Conservation (phyloP, 1,140 invertebrate species). For the Callitettix versicolor region DNA sequence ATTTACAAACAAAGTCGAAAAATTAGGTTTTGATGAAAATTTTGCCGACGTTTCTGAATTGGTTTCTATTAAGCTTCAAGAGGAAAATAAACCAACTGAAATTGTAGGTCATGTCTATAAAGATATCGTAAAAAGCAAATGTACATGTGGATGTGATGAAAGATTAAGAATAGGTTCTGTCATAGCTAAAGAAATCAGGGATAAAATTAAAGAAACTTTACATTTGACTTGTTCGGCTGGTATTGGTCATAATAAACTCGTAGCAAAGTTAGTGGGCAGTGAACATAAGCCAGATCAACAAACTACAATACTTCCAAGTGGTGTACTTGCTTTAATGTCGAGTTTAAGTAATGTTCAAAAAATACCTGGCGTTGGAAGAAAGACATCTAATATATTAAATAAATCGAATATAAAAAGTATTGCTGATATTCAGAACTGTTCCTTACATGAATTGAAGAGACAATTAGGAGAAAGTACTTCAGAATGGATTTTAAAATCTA, state of each 20-base stretch:
- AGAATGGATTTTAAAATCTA: conserved; percentile 51
- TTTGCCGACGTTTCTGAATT: conserved; percentile 62
- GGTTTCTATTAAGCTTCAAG: conserved; percentile 42
- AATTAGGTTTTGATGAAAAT: conserved; percentile 70
- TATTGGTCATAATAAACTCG: conserved; percentile 69
- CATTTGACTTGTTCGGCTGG: conserved; percentile 70
- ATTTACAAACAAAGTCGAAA: conserved; percentile 58
- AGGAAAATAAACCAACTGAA: conserved; percentile 12
- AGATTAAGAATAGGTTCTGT: conserved; percentile 52
- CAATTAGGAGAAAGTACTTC: conserved; percentile 54
- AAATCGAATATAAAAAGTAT: conserved; percentile 51
- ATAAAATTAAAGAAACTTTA: conserved; percentile 49
- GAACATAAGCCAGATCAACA: conserved; percentile 71
- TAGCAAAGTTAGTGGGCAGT: conserved; percentile 65
- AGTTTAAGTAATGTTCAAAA: conserved; percentile 43
- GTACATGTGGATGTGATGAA: conserved; percentile 56
- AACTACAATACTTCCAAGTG: conserved; percentile 60
- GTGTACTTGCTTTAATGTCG: conserved; percentile 48
- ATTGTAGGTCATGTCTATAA: conserved; percentile 45
- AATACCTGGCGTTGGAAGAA: conserved; percentile 62
- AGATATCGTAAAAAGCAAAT: conserved; percentile 36
- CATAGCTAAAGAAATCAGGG: conserved; percentile 58
- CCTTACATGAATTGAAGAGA: conserved; percentile 43
- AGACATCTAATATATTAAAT: conserved; percentile 47
- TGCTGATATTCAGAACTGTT: conserved; percentile 49